Base-by-base conservation (phyloP, 2,797 vertebrate genomes). In the Menidia menidia region DNA sequence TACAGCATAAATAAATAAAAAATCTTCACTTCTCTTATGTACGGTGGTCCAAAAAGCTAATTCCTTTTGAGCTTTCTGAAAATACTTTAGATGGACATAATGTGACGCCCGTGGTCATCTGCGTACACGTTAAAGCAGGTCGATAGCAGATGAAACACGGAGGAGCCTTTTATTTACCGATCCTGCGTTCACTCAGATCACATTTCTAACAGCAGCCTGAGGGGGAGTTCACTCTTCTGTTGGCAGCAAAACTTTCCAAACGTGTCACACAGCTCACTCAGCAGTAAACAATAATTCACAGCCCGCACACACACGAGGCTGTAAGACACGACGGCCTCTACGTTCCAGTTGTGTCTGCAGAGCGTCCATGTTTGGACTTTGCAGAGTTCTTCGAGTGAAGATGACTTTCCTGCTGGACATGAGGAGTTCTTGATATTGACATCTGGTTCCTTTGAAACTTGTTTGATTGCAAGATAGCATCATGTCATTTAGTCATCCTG, bases 281-380 rank as follows among this genome's bases (percentile, higher is more conserved):
- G 11, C 41, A 42, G 13, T 52, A 19, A 45, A 59, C 56, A 51
- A 33, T 45, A 45, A 16, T 25, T 60, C 32, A 5, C 30, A 10
- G 10, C 18, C n/a, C 43, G 31, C 31, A 55, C 16, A 55, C 16
- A 39, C 42, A 44, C 4, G 19, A 33, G 18, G 30, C 25, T n/a
- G 35, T 32, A 15, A 52, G 19, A 59, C 6, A 19, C 5, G 16
- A 25, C 12, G 56, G n/a, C n/a, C 66, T 60, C 30, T 31, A 35
- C 11, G 39, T 33, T 52, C 41, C 57, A 60, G 67, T 68, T 60
- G 15, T 19, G 56, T 47, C 41, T 55, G n/a, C 42, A 69, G 39
- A 53, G 18, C 16, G 30, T 53, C 50, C 57, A 44, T 68, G 57
- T 60, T 53, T 45, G 42, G 30, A 45, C 30, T 19, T 33, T 3